Evolutionary conservation across 2,797 vertebrate species (phyloP).

Genomic region (Pterois miles): DNA sequence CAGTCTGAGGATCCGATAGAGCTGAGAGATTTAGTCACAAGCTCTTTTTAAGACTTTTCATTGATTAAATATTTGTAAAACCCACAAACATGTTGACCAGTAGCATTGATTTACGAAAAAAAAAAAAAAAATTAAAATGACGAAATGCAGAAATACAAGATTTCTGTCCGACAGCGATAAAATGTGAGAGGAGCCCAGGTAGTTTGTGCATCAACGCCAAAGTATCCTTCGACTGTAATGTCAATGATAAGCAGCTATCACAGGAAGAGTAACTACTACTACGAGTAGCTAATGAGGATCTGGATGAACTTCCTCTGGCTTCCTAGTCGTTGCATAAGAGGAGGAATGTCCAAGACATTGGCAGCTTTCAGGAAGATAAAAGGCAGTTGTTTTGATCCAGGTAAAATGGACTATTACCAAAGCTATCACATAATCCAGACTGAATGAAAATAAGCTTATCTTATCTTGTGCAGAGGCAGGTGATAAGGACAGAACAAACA

Average conservation of each 20-base stretch:
- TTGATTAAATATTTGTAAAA: background rate
- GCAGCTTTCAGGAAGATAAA: slow-evolving; percentile 55
- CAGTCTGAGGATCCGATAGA: background rate
- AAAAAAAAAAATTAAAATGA: no score
- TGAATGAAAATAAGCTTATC: slow-evolving; percentile 51
- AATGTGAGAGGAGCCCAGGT: slow-evolving; percentile 17
- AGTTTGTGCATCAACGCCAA: slow-evolving; percentile 40
- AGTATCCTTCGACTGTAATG: background rate
- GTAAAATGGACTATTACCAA: slow-evolving; percentile 29
- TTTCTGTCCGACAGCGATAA: background rate
- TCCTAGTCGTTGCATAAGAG: slow-evolving; percentile 54
- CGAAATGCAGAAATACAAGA: no score
- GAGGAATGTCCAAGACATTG: slow-evolving; percentile 57
- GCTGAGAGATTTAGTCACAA: background rate
- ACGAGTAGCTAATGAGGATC: slow-evolving; percentile 3
- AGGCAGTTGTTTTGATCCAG: slow-evolving; percentile 54
- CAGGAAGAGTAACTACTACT: background rate
- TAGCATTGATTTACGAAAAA: background rate
- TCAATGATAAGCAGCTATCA: slow-evolving; percentile 15
- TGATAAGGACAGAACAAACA: slow-evolving; percentile 42
- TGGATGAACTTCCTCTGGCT: slow-evolving; percentile 8
- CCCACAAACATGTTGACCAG: background rate
- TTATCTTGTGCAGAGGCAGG: slow-evolving; percentile 44
- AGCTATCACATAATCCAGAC: slow-evolving; percentile 49
- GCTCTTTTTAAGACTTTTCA: background rate